Conservation (phyloP, 2,888 invertebrate genomes). For the Eristalinus sepulchralis region DNA sequence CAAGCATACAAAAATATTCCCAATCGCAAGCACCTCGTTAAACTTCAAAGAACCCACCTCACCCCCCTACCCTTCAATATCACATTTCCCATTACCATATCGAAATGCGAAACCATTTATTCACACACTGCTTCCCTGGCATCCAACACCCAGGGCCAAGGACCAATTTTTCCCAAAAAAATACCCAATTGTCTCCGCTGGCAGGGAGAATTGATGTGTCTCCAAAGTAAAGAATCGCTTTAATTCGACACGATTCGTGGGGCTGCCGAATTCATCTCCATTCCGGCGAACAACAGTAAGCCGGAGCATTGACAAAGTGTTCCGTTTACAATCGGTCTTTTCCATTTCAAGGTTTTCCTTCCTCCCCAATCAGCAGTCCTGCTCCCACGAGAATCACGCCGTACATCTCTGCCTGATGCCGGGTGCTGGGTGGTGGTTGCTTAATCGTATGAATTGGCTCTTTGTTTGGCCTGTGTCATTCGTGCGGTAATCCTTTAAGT, state of each 20-base stretch:
- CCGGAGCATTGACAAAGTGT: background rate
- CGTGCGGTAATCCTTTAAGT: constrained; percentile 61
- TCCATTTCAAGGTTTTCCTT: background rate
- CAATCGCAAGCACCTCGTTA: no score
- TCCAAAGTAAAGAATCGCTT: background rate
- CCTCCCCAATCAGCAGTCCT: background rate
- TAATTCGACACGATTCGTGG: background rate
- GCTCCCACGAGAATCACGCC: constrained; percentile 39
- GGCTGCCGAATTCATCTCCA: background rate
- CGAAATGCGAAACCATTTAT: background rate
- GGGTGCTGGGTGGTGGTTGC: constrained; percentile 10
- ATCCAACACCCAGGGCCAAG: background rate
- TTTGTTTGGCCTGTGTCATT: constrained; percentile 44
- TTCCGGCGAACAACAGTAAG: background rate
- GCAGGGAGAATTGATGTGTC: background rate
- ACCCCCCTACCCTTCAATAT: background rate
- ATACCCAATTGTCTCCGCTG: background rate
- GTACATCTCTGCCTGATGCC: constrained; percentile 58
- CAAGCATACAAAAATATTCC: no score
- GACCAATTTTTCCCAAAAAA: background rate
- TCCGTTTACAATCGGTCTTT: background rate
- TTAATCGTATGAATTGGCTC: constrained; percentile 57
- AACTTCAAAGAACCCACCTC: background rate
- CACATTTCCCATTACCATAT: background rate
- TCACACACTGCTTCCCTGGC: background rate